Conservation (phyloP, 2,113 vertebrate species). For the Lepidiolamprologus cunningtoni region DNA sequence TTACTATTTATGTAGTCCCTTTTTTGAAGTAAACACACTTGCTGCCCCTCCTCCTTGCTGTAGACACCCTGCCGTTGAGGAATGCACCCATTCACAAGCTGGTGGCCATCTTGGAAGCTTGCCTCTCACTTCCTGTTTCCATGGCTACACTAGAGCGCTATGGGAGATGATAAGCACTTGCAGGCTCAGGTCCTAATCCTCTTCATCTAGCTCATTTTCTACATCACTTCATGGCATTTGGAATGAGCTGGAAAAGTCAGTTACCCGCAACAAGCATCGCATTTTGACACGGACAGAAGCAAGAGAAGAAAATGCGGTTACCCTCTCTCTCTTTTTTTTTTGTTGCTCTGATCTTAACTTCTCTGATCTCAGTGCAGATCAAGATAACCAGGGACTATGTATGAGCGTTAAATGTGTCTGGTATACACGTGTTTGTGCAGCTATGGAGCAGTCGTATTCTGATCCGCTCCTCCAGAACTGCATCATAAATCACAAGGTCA, state of each 20-base stretch:
- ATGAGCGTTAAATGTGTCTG: neutral
- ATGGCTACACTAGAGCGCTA: conserved; percentile 52
- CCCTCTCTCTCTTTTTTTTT: neutral
- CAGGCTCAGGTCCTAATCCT: conserved; percentile 47
- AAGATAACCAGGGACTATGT: neutral
- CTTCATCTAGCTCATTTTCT: conserved; percentile 58
- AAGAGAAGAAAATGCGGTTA: neutral
- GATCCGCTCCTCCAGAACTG: neutral
- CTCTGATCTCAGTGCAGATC: neutral
- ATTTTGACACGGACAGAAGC: neutral
- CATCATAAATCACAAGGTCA: conserved; percentile 47
- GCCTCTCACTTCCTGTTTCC: conserved; percentile 71
- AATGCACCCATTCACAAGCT: conserved; percentile 75
- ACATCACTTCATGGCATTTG: conserved; percentile 59
- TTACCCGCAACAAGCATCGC: conserved; percentile 13
- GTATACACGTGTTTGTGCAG: neutral
- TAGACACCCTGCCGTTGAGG: conserved; percentile 65
- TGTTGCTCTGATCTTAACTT: neutral
- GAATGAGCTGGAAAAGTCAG: conserved; percentile 28
- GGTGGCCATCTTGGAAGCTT: conserved; percentile 75
- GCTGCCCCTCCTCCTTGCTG: conserved; percentile 34
- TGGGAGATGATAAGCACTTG: conserved; percentile 50
- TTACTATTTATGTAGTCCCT: conserved; percentile 74
- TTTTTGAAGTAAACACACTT: conserved; percentile 70
- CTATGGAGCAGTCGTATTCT: conserved; percentile 28